These are phyloP conservation scores for Premnoplex brunnescens DNA, from an alignment of 2,797 vertebrate genomes.

Conservation along the genomic window DNA sequence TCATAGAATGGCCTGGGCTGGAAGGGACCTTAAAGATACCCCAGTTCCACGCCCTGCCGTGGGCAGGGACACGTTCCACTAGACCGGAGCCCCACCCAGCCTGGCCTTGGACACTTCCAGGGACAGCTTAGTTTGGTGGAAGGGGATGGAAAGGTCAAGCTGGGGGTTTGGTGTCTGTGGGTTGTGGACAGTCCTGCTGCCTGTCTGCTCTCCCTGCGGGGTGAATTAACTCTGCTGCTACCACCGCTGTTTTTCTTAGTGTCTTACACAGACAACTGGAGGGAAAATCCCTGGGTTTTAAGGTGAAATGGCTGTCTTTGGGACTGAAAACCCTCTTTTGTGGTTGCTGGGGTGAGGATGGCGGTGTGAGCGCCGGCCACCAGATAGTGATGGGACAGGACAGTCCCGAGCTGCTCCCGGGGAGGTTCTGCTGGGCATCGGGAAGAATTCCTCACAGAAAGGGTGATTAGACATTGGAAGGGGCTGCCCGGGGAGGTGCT, in stretches of 20 bases:
- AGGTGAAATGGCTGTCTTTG: rapidly evolving
- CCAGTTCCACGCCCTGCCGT: background rate
- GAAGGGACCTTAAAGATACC: background rate
- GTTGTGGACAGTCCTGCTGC: rapidly evolving
- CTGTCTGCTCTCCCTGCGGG: background rate
- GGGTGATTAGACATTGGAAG: background rate
- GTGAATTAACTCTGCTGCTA: background rate
- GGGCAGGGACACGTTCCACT: background rate
- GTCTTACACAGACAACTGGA: background rate
- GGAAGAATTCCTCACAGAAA: background rate
- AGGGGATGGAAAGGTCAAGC: rapidly evolving
- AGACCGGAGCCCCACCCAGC: background rate
- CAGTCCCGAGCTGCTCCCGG: too few species aligned
- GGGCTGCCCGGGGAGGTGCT: too few species aligned
- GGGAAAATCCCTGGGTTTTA: rapidly evolving
- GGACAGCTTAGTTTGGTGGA: background rate
- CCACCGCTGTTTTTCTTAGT: rapidly evolving
- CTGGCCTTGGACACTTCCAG: background rate
- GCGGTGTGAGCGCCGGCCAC: rapidly evolving
- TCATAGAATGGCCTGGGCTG: too few species aligned
- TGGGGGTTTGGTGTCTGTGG: rapidly evolving
- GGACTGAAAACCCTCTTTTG: rapidly evolving
- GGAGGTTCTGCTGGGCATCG: background rate
- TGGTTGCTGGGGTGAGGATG: background rate
- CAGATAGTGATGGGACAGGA: background rate